phyloP scores from a whole-genome alignment of 1,140 invertebrate species.

The Pachyrhynchus sulphureomaculatus region DNA sequence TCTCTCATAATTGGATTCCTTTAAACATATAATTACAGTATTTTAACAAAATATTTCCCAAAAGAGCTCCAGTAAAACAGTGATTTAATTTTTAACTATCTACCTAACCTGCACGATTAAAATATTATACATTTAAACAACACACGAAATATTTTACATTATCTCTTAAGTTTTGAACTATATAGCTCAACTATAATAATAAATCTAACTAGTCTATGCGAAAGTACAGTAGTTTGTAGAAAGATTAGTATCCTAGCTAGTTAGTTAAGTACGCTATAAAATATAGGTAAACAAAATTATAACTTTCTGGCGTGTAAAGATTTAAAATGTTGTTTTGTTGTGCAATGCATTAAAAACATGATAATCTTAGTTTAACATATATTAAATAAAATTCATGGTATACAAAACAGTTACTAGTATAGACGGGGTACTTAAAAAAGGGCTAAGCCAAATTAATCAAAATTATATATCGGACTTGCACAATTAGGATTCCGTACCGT shows the following conservation, averaged over 20 bases:
- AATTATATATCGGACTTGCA: too few relatives aligned
- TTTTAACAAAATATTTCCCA: too few relatives aligned
- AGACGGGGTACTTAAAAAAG: too few relatives aligned
- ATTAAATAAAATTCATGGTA: not conserved
- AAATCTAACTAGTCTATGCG: conserved; percentile 20
- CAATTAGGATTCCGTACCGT: too few relatives aligned
- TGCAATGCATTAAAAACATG: too few relatives aligned
- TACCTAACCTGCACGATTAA: not conserved
- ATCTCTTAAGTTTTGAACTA: conserved; percentile 26
- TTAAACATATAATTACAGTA: too few relatives aligned
- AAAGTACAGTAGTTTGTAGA: conserved; percentile 13
- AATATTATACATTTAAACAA: conserved; percentile 15
- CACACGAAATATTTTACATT: conserved; percentile 21
- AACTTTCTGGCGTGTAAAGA: not conserved
- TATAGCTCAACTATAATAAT: conserved; percentile 30
- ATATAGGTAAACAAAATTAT: conserved; percentile 7
- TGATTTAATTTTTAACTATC: not conserved
- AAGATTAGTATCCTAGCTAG: conserved; percentile 23
- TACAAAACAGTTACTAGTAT: too few relatives aligned
- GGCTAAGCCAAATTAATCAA: too few relatives aligned
- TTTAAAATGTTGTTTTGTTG: conserved; percentile 10
- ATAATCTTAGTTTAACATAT: too few relatives aligned
- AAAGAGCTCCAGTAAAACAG: too few relatives aligned
- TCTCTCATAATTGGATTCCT: too few relatives aligned
- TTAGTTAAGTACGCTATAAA: conserved; percentile 15